These are phyloP conservation scores for Athetis lepigone DNA, from an alignment of 2,888 invertebrate genomes.

Conservation along the genomic window DNA sequence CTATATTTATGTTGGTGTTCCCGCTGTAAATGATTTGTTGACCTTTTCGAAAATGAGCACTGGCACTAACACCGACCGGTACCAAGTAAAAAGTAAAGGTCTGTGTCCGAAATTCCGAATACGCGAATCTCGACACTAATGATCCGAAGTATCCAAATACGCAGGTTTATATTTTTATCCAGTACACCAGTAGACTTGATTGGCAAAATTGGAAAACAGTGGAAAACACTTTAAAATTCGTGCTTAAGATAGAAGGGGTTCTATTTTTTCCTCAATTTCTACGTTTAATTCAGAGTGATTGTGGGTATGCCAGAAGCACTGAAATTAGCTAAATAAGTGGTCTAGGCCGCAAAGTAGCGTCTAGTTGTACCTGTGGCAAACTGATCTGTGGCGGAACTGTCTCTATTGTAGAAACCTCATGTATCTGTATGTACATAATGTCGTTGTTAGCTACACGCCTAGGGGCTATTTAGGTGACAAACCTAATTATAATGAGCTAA, in stretches of 20 bases:
- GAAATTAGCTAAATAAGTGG: not conserved
- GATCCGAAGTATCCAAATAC: too few species aligned
- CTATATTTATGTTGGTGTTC: too few species aligned
- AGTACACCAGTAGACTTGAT: too few species aligned
- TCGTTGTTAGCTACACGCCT: too few species aligned
- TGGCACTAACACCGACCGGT: too few species aligned
- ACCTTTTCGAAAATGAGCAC: too few species aligned
- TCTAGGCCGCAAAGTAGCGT: not conserved
- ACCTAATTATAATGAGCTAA: conserved; percentile 5
- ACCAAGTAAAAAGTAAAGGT: too few species aligned
- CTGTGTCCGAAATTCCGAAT: too few species aligned
- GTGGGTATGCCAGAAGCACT: not conserved
- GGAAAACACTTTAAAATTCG: conserved; percentile 16
- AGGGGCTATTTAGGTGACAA: not conserved
- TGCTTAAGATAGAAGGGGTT: not conserved
- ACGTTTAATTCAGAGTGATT: not conserved
- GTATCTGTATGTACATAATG: not conserved
- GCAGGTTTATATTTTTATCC: too few species aligned
- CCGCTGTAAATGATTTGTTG: too few species aligned
- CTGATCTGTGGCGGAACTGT: not conserved
- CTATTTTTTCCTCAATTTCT: not conserved
- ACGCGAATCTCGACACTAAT: too few species aligned
- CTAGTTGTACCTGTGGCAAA: too few species aligned
- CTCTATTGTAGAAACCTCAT: not conserved
- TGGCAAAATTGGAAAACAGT: conserved; percentile 21